Evolutionary conservation across 2,888 invertebrate species (phyloP).

Genomic region (Camponotus fellah): DNA sequence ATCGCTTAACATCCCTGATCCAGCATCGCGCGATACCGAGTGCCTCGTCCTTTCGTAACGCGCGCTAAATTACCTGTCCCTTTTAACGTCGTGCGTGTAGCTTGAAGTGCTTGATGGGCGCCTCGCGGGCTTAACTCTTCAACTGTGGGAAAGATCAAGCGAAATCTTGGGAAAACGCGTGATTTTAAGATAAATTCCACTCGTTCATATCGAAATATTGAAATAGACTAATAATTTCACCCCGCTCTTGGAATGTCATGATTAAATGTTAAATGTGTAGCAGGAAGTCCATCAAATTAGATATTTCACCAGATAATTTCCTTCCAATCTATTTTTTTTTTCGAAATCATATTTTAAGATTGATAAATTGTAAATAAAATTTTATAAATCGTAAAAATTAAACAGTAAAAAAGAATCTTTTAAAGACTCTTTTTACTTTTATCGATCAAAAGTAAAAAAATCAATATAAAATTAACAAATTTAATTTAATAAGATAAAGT

Average conservation of each 20-base stretch:
- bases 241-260: neutral
- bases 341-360: neutral
- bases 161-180: conserved; percentile 26
- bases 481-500: neutral
- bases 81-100: conserved; percentile 35
- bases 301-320: neutral
- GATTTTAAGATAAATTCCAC: neutral
- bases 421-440: neutral
- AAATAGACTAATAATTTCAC: neutral
- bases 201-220: neutral
- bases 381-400: neutral
- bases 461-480: neutral
- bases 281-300: neutral
- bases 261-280: neutral
- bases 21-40: conserved; percentile 10
- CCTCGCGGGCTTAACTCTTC: conserved; percentile 32
- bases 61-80: conserved; percentile 53
- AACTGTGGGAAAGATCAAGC: conserved; percentile 34
- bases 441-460: neutral
- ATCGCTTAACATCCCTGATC: conserved; percentile 51
- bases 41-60: conserved; percentile 44
- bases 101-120: conserved; percentile 31
- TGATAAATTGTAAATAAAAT: neutral
- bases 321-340: neutral
- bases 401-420: neutral